Percentiles rank a stretch among this genome's conserved stretches.
Conservation (phyloP, 2,113 vertebrate species). For the Hyla sarda region DNA sequence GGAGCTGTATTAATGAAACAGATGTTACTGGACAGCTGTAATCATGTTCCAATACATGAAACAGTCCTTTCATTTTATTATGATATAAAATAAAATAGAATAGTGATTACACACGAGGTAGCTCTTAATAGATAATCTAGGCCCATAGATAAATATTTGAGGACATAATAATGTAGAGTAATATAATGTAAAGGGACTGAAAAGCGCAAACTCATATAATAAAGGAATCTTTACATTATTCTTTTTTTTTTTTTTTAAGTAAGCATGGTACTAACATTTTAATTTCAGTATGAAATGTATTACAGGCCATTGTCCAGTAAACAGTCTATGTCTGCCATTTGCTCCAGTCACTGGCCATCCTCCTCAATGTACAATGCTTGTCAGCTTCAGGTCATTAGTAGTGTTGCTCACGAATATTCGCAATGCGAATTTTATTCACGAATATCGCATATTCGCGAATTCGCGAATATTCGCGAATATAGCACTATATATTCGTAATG, state of each 20-base stretch:
- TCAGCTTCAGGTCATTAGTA: no score
- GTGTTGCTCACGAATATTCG: no score
- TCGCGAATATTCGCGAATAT: no score
- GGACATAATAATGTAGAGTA: background rate
- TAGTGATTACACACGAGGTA: background rate
- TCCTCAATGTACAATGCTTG: no score
- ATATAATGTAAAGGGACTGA: background rate
- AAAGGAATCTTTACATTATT: background rate
- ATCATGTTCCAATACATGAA: constrained; percentile 12
- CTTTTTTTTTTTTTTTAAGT: background rate
- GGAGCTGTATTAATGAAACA: constrained; percentile 14
- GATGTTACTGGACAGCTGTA: constrained; percentile 7
- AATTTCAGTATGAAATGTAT: no score
- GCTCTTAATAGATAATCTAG: background rate
- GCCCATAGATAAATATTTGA: background rate
- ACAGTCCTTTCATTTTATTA: constrained; percentile 5
- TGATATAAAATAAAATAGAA: constrained; percentile 13
- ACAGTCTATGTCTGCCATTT: no score
- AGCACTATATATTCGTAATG: no score
- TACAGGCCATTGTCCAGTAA: no score
- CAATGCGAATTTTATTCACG: no score
- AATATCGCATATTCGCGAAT: no score
- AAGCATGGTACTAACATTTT: background rate
- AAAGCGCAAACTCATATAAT: background rate
- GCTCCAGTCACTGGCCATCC: no score